Percentiles rank a stretch among this genome's conserved stretches.
Conservation (phyloP, 2,888 invertebrate species). For the Calameuta idolon region DNA sequence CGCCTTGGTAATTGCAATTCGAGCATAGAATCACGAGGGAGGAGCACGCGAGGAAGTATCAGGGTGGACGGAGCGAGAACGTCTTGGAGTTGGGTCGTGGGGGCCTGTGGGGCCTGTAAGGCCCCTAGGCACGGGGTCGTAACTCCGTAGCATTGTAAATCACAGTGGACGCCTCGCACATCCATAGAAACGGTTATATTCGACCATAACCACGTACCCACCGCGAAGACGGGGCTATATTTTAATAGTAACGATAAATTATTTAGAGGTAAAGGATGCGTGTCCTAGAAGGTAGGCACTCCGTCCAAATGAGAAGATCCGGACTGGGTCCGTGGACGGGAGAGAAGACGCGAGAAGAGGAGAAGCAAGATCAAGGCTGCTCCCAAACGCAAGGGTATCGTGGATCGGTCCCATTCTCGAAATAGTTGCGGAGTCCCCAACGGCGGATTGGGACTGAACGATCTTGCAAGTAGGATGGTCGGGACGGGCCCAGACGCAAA, state of each 20-base stretch:
- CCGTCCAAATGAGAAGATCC: background rate
- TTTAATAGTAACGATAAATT: conserved; percentile 65
- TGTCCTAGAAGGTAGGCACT: conserved; percentile 28
- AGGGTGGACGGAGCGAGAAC: conserved; percentile 41
- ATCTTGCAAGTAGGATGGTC: conserved; percentile 4
- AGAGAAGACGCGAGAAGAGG: background rate
- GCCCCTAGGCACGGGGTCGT: conserved; percentile 53
- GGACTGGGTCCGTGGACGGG: background rate
- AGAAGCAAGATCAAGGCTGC: background rate
- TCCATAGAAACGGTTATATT: conserved; percentile 64
- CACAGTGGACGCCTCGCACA: conserved; percentile 61
- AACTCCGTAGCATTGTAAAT: conserved; percentile 63
- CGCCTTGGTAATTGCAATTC: conserved; percentile 3
- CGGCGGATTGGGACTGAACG: background rate
- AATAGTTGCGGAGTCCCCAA: background rate
- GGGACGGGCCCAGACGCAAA: background rate
- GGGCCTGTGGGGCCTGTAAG: background rate
- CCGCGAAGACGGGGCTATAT: conserved; percentile 60
- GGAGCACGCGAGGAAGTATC: background rate
- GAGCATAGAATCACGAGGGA: conserved; percentile 7
- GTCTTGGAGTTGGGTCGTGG: background rate
- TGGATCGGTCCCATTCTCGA: background rate
- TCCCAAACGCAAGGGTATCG: background rate
- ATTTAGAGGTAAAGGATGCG: conserved; percentile 52
- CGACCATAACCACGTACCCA: conserved; percentile 60